Conservation (phyloP, 2,888 invertebrate genomes). For the Luperina testacea region DNA sequence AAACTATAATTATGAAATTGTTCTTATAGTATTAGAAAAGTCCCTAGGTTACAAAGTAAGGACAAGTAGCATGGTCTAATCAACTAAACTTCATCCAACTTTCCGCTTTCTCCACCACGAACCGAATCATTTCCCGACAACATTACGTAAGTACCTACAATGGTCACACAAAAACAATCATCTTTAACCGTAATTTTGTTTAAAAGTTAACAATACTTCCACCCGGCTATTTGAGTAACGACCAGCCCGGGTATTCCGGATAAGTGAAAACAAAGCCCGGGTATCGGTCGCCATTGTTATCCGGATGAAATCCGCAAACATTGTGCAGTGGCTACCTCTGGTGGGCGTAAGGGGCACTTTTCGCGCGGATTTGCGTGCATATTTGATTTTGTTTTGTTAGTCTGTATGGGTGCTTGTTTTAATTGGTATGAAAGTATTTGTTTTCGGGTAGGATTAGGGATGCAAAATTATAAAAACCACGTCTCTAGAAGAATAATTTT, state of each 20-base stretch:
- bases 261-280: conserved; percentile 80
- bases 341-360: conserved; percentile 45
- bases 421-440: conserved; percentile 45
- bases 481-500: not conserved
- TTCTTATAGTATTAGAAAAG: too few species aligned
- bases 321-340: conserved; percentile 61
- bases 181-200: conserved; percentile 39
- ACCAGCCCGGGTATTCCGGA: conserved; percentile 72
- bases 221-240: conserved; percentile 77
- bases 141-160: not conserved
- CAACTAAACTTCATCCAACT: not conserved
- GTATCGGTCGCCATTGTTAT: conserved; percentile 80
- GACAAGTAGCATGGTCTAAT: not conserved
- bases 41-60: too few species aligned
- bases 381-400: conserved; percentile 62
- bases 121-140: not conserved
- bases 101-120: not conserved
- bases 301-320: conserved; percentile 79
- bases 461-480: not conserved
- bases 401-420: conserved; percentile 30
- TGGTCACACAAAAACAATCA: conserved; percentile 46
- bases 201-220: conserved; percentile 56
- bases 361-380: conserved; percentile 64
- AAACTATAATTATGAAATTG: too few species aligned
- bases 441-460: not conserved